phyloP scores from a whole-genome alignment of 2,797 vertebrate species.

The Dallia pectoralis region DNA sequence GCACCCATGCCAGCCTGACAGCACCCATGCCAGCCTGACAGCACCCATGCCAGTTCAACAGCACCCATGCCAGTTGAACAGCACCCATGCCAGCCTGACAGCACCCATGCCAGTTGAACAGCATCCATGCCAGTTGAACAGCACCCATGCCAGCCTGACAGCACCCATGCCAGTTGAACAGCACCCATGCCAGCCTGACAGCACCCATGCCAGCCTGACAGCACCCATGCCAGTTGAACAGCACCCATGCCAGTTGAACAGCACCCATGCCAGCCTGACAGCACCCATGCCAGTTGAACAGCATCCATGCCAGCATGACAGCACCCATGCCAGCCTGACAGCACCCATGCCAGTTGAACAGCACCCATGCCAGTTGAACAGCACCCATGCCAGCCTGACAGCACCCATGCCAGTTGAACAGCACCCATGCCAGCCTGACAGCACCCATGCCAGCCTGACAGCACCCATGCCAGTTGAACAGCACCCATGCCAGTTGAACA shows the following conservation, averaged over 20 bases:
- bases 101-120: conserved; percentile 61
- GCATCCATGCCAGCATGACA: background rate
- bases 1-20: background rate
- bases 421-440: background rate
- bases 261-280: too few relatives aligned
- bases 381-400: too few relatives aligned
- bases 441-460: too few relatives aligned
- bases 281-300: conserved; percentile 61
- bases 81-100: too few relatives aligned
- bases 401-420: conserved; percentile 61
- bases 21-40: too few relatives aligned
- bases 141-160: too few relatives aligned
- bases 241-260: background rate
- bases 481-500: background rate
- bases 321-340: too few relatives aligned
- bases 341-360: conserved; percentile 61
- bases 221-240: conserved; percentile 61
- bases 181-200: background rate
- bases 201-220: too few relatives aligned
- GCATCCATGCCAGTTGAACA: background rate
- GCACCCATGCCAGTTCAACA: conserved; percentile 66
- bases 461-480: conserved; percentile 61
- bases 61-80: background rate
- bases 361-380: background rate
- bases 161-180: conserved; percentile 61